Evolutionary conservation across 2,797 vertebrate genomes (phyloP).

Genomic region (Thripadectes ignobilis): DNA sequence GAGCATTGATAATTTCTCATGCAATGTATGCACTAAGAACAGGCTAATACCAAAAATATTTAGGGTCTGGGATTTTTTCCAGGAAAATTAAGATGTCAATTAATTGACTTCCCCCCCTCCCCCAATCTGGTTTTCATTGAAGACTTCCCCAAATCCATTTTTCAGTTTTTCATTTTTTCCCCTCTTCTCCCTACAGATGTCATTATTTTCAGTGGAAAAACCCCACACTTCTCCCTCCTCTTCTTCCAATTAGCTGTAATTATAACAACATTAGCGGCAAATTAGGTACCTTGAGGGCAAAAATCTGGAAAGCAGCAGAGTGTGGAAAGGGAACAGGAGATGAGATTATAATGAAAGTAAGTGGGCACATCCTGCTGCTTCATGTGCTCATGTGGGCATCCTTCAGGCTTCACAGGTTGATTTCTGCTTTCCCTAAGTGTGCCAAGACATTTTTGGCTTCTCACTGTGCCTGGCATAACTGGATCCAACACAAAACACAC

Average conservation of each 20-base stretch:
- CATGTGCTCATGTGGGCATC: background rate
- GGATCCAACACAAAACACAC: background rate
- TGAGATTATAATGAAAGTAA: background rate
- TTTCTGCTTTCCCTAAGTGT: background rate
- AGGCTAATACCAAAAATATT: background rate
- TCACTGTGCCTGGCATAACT: background rate
- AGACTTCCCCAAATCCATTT: constrained; percentile 14
- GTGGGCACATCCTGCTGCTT: background rate
- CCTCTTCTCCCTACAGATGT: background rate
- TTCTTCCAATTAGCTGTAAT: constrained; percentile 52
- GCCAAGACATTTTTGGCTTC: background rate
- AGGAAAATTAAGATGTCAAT: constrained; percentile 18
- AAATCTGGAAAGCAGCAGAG: constrained; percentile 44
- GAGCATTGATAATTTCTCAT: background rate
- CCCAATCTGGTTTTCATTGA: background rate
- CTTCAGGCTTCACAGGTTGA: background rate
- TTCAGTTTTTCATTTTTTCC: background rate
- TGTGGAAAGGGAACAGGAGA: background rate
- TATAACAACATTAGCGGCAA: constrained; percentile 44
- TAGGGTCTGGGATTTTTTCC: background rate
- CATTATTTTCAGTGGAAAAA: constrained; percentile 23
- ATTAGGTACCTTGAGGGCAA: constrained; percentile 38
- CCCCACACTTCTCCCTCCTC: background rate
- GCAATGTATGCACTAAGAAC: background rate
- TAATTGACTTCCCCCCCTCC: background rate